These are phyloP conservation scores for Hirtodrosophila trivittata DNA, from an alignment of 2,888 invertebrate species.

Conservation along the genomic window DNA sequence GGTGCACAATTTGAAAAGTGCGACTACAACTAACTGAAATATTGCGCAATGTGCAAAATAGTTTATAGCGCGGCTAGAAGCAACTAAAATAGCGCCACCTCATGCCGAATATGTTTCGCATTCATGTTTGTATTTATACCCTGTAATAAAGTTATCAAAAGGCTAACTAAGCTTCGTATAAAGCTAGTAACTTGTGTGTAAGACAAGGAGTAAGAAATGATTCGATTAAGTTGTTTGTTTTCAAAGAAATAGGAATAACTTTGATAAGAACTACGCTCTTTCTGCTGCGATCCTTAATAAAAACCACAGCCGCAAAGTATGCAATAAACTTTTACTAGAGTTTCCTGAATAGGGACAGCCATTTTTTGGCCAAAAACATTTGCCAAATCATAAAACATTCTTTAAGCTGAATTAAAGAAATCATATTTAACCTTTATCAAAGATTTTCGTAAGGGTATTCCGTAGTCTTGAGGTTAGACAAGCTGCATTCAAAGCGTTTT, in stretches of 20 bases:
- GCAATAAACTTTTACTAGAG: constrained; percentile 67
- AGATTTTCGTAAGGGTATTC: constrained; percentile 2
- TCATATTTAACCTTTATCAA: too few species aligned
- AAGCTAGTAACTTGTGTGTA: too few species aligned
- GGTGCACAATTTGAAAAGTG: constrained; percentile 73
- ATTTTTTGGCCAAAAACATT: too few species aligned
- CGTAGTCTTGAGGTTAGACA: not conserved
- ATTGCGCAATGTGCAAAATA: constrained; percentile 77
- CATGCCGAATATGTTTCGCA: constrained; percentile 34
- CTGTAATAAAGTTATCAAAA: not conserved
- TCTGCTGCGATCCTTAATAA: constrained; percentile 68
- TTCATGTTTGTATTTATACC: constrained; percentile 45
- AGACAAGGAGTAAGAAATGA: too few species aligned
- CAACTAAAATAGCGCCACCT: constrained; percentile 44
- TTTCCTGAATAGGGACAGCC: too few species aligned
- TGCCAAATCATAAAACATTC: not conserved
- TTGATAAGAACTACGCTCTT: too few species aligned
- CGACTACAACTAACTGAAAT: constrained; percentile 70
- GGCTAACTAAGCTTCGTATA: too few species aligned
- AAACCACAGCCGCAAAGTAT: constrained; percentile 69
- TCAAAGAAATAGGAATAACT: too few species aligned
- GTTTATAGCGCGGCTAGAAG: constrained; percentile 66
- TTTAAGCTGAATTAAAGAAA: not conserved
- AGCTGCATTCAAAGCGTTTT: not conserved
- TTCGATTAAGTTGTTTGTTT: too few species aligned